Percentiles rank a stretch among this genome's conserved stretches.
phyloP scores from a whole-genome alignment of 2,797 vertebrate species.

The Morus bassanus region DNA sequence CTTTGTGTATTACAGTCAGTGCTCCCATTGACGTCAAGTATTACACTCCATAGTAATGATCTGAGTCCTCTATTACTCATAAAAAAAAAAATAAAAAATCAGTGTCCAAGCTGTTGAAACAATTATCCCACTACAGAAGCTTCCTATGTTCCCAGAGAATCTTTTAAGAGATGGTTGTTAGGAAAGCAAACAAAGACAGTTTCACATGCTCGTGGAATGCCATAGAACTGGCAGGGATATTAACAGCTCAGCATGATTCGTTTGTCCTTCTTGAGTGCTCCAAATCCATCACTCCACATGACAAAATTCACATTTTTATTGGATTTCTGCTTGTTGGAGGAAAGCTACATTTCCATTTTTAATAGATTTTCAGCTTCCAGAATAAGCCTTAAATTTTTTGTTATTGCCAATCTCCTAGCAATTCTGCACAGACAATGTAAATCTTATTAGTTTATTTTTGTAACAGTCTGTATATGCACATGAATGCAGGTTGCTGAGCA shows the following conservation, averaged over 20 bases:
- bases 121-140: constrained; percentile 53
- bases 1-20: not conserved
- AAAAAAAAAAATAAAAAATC: constrained; percentile 4
- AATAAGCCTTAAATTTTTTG: not conserved
- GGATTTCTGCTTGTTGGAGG: constrained; percentile 16
- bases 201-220: constrained; percentile 39
- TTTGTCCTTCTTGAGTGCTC: constrained; percentile 59
- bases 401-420: not conserved
- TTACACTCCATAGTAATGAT: constrained; percentile 22
- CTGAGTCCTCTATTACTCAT: constrained; percentile 6
- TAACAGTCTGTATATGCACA: not conserved
- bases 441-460: constrained; percentile 33
- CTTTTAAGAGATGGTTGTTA: constrained; percentile 59
- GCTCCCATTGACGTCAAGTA: not conserved
- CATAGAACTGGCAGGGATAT: constrained; percentile 50
- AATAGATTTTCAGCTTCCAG: constrained; percentile 23
- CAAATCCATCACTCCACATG: constrained; percentile 54
- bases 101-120: constrained; percentile 56
- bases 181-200: constrained; percentile 68
- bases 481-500: constrained; percentile 57
- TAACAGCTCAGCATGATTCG: constrained; percentile 64
- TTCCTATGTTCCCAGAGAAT: constrained; percentile 52
- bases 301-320: constrained; percentile 56
- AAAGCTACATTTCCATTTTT: constrained; percentile 49
- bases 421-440: not conserved